Evolutionary conservation across 1,140 invertebrate species (phyloP), one percentile per base, ranked within the genome.

Genomic region (Delia radicum): DNA sequence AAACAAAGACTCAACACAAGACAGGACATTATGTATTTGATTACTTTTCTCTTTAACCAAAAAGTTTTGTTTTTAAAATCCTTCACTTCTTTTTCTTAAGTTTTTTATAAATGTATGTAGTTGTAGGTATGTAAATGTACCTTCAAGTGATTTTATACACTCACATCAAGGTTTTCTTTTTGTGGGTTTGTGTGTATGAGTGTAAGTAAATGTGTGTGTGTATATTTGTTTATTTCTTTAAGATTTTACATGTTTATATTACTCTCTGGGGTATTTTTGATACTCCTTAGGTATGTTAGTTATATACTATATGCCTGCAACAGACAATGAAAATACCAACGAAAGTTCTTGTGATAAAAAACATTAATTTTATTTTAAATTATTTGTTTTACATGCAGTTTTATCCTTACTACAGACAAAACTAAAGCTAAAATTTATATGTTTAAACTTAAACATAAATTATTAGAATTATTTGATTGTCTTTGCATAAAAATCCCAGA

Each of bases 391-490:
- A 55, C 48, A 55, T 55, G 18, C 5, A 21, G n/a, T 55, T 55
- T 55, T 55, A 18, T 21, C n/a, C 48, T 24, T 21, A 21, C 33
- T 13, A 48, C 18, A 6, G n/a, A 18, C 48, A 55, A 21, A n/a
- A n/a, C n/a, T n/a, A n/a, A n/a, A n/a, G n/a, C n/a, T 55, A 55
- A 10, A 55, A 55, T 55, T 55, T 55, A 55, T 55, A 55, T 55
- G 48, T 10, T 55, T 55, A 55, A 55, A 55, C 48, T 55, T 21
- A 55, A 55, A n/a, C 18, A 55, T 55, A 55, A 55, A 55, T 55
- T 55, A 55, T 55, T 55, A 55, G 48, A 55, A 55, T 55, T 55
- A 55, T 55, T 55, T 55, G 48, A 55, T 55, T 55, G 48, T 55
- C 48, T 21, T 55, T 55, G n/a, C 18, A 15, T 55, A 21, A 55